These are phyloP conservation scores for Polyergus mexicanus DNA, from an alignment of 1,140 invertebrate species.

Conservation along the genomic window DNA sequence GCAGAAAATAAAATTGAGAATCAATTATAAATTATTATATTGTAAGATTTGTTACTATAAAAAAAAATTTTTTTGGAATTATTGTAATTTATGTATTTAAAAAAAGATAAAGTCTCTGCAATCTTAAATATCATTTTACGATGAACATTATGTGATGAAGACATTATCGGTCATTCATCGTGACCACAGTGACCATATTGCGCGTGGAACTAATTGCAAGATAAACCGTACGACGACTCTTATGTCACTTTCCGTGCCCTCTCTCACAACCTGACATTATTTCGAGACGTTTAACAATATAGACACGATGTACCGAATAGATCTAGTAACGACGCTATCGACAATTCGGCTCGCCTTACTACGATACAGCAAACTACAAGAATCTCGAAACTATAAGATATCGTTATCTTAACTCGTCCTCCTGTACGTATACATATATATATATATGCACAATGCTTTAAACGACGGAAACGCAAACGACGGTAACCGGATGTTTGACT, in stretches of 20 bases:
- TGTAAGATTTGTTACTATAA: neutral
- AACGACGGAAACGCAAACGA: conserved; percentile 57
- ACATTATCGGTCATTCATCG: conserved; percentile 10
- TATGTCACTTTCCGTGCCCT: neutral
- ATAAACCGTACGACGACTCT: conserved; percentile 40
- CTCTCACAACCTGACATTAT: conserved; percentile 15
- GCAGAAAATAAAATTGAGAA: neutral
- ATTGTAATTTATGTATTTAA: too few species aligned
- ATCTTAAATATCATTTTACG: neutral
- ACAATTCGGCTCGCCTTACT: conserved; percentile 52
- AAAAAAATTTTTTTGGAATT: neutral
- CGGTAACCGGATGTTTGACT: conserved; percentile 50
- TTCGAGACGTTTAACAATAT: conserved; percentile 33
- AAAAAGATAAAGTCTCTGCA: neutral
- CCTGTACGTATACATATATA: conserved; percentile 43
- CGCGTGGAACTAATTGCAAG: conserved; percentile 45
- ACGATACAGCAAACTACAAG: conserved; percentile 52
- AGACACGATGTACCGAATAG: conserved; percentile 46
- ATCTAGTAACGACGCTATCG: conserved; percentile 49
- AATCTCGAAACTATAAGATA: conserved; percentile 47
- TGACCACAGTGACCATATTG: conserved; percentile 24
- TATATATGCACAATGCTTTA: conserved; percentile 50
- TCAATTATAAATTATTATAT: neutral
- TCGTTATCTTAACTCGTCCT: conserved; percentile 56
- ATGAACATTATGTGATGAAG: neutral